A percentile compares a stretch with the other conserved stretches of the same genome.
Conservation (phyloP, 2,797 vertebrate genomes). For the Anabacerthia variegaticeps region DNA sequence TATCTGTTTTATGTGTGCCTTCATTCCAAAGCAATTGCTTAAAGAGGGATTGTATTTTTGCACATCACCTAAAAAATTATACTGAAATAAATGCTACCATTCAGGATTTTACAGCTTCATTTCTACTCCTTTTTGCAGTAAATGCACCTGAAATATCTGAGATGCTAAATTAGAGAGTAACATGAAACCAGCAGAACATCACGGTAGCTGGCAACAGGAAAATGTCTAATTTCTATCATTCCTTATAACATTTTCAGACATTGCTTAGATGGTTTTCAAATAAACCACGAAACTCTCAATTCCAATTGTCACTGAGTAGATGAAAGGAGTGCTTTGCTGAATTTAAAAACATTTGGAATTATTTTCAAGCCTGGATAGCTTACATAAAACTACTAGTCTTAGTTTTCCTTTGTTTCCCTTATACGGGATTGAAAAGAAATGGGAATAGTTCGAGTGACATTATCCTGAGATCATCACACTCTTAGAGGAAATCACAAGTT, state of each 20-base stretch:
- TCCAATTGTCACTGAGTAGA: neutral
- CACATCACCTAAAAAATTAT: neutral
- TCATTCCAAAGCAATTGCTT: neutral
- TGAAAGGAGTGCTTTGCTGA: neutral
- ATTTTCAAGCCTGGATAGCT: neutral
- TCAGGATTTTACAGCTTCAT: neutral
- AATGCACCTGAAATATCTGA: neutral
- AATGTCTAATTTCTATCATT: neutral
- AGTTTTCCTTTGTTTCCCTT: conserved; percentile 24
- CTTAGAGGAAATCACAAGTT: neutral
- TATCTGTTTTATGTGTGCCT: neutral
- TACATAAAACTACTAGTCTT: neutral
- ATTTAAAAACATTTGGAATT: neutral
- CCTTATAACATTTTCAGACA: neutral
- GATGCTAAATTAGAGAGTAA: neutral
- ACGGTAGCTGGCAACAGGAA: neutral
- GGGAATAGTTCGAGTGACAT: neutral
- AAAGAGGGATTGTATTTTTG: neutral
- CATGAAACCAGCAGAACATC: neutral
- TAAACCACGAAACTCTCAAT: neutral
- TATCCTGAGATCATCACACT: neutral
- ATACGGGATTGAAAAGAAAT: neutral
- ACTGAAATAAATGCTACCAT: neutral
- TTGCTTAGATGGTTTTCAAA: neutral
- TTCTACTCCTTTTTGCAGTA: neutral